Percentiles rank a stretch among this genome's conserved stretches.
phyloP scores from a whole-genome alignment of 2,113 vertebrate species.

The Castor canadensis region DNA sequence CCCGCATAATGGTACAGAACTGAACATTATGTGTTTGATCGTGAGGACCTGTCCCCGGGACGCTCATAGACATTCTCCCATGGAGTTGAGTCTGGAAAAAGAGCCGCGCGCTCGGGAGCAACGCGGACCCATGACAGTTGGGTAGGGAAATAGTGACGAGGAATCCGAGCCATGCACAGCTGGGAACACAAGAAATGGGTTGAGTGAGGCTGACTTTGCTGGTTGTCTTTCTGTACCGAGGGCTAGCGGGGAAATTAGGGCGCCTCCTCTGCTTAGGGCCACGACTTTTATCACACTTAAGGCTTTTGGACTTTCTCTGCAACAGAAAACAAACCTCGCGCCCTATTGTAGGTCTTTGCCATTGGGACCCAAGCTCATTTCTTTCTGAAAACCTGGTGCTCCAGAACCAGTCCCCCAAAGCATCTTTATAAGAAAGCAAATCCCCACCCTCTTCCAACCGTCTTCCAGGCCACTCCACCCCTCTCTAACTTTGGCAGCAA shows the following conservation, averaged over 20 bases:
- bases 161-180: accelerated
- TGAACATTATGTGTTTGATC: not conserved
- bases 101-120: not conserved
- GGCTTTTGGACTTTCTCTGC: not conserved
- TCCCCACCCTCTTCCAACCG: constrained; percentile 39
- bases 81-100: not conserved
- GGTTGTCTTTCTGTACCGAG: not conserved
- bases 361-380: not conserved
- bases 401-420: not conserved
- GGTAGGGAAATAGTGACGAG: accelerated
- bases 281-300: not conserved
- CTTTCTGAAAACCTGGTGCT: constrained; percentile 48
- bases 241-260: not conserved
- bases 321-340: not conserved
- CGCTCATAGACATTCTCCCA: not conserved
- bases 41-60: not conserved
- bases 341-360: not conserved
- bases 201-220: not conserved
- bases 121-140: not conserved
- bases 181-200: not conserved
- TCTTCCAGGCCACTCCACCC: constrained; percentile 68
- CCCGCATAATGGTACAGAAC: not conserved
- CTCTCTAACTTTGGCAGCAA: constrained; percentile 57
- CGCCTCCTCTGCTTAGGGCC: not conserved
- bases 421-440: constrained; percentile 64